Percentiles rank a stretch among this genome's conserved stretches.
phyloP scores from a whole-genome alignment of 2,888 invertebrate genomes.

The Ochlodes sylvanus region DNA sequence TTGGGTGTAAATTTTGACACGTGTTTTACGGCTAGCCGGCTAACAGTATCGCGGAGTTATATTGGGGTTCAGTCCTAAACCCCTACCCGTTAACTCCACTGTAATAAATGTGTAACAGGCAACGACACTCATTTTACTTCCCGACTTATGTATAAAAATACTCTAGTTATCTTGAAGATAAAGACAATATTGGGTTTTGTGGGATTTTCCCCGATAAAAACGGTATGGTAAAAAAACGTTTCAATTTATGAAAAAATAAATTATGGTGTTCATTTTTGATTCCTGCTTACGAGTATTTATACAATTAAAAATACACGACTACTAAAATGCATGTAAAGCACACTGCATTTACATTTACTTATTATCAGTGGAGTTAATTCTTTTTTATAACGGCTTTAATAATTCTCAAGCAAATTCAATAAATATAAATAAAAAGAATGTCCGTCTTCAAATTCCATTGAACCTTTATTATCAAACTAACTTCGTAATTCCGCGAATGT shows the following conservation, averaged over 20 bases:
- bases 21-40: background rate
- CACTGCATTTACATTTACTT: no score
- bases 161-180: background rate
- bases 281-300: no score
- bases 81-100: no score
- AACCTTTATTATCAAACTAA: constrained; percentile 12
- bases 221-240: no score
- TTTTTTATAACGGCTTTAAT: background rate
- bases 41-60: background rate
- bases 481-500: constrained; percentile 16
- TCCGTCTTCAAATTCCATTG: constrained; percentile 7
- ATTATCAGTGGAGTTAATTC: background rate
- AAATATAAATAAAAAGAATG: no score
- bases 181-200: no score
- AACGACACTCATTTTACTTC: background rate
- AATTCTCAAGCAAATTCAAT: constrained; percentile 10
- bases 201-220: no score
- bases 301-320: no score
- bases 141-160: background rate
- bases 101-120: background rate
- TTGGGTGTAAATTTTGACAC: background rate
- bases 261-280: no score
- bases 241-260: no score
- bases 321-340: no score
- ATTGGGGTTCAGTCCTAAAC: background rate